Conservation (phyloP, 2,113 vertebrate species). For the Marmota monax region DNA sequence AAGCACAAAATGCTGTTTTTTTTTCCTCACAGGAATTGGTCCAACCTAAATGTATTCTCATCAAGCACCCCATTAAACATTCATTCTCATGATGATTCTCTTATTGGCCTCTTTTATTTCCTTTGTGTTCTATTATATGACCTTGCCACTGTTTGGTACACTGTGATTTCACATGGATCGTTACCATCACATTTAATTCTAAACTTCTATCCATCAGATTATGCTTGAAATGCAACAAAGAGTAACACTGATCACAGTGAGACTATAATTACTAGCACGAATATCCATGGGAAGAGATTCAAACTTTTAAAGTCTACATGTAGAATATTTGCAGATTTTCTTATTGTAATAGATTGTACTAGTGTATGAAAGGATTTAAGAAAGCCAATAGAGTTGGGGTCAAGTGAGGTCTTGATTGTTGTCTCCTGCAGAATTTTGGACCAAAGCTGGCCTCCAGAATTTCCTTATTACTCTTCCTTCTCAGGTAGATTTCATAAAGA, state of each 20-base stretch:
- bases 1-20: not conserved
- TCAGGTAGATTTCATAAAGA: not conserved
- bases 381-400: not conserved
- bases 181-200: not conserved
- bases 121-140: not conserved
- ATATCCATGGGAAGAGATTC: not conserved
- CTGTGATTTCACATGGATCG: not conserved
- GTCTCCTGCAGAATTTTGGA: not conserved
- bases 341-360: not conserved
- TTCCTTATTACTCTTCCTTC: not conserved
- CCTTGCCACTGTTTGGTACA: not conserved
- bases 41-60: not conserved
- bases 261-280: not conserved
- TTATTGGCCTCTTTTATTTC: not conserved
- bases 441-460: not conserved
- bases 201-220: not conserved
- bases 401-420: not conserved
- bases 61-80: not conserved
- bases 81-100: not conserved
- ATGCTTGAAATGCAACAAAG: constrained; percentile 4
- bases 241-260: not conserved
- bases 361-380: not conserved
- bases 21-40: not conserved
- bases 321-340: not conserved
- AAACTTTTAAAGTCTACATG: not conserved